Percentiles rank a stretch among this genome's conserved stretches.
Evolutionary conservation across 2,797 vertebrate species (phyloP).

Genomic region (Orestias chungarensis): DNA sequence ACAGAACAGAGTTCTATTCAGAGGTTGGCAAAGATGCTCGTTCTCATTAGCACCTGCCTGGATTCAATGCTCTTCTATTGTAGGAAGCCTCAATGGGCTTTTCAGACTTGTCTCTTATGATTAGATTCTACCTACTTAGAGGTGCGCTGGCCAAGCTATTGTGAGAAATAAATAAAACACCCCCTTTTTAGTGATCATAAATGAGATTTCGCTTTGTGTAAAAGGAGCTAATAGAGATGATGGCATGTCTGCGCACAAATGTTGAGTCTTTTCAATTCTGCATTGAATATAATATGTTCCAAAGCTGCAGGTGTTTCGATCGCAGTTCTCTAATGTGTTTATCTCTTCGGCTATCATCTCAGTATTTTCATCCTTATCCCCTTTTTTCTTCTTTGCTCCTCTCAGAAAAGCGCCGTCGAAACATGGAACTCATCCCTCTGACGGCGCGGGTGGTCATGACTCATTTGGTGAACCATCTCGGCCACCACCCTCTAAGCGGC

Average conservation of each 20-base stretch:
- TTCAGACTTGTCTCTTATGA: constrained; percentile 80
- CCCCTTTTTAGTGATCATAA: constrained; percentile 70
- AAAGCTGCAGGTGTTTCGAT: background rate
- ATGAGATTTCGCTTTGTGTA: constrained; percentile 70
- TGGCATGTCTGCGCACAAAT: constrained; percentile 65
- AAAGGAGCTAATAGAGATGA: constrained; percentile 62
- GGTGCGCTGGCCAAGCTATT: constrained; percentile 68
- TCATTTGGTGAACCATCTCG: constrained; percentile 95
- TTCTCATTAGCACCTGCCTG: constrained; percentile 81
- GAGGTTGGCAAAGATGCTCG: constrained; percentile 70
- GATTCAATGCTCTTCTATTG: constrained; percentile 72
- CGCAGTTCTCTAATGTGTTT: background rate
- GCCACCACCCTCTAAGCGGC: constrained; percentile 91
- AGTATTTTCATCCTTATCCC: constrained; percentile 7
- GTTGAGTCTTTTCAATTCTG: constrained; percentile 40
- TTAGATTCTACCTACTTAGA: constrained; percentile 76
- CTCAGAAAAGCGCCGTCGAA: constrained; percentile 89
- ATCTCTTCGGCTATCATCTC: constrained; percentile 13
- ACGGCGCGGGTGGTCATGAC: constrained; percentile 96
- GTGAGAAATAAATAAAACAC: constrained; percentile 72
- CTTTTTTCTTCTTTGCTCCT: constrained; percentile 7
- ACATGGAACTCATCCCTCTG: constrained; percentile 92
- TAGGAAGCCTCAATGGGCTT: constrained; percentile 79
- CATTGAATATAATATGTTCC: constrained; percentile 5
- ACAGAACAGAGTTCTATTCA: constrained; percentile 77